Evolutionary conservation across 2,113 vertebrate species (phyloP).

Genomic region (Jaculus jaculus): DNA sequence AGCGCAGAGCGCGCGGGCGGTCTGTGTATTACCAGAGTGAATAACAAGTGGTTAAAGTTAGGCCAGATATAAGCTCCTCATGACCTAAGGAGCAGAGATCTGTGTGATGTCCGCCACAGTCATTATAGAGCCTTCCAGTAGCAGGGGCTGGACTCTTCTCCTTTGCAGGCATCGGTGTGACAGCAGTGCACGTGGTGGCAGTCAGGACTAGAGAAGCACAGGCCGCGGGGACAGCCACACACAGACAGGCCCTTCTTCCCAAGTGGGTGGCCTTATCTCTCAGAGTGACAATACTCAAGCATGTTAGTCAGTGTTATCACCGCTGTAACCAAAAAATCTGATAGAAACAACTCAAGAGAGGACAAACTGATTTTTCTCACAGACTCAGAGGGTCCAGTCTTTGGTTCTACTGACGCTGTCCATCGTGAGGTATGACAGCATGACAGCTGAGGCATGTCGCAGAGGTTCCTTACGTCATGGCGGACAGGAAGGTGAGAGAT

Average conservation of each 20-base stretch:
- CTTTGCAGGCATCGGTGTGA: neutral
- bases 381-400: too few species aligned
- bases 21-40: neutral
- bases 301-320: neutral
- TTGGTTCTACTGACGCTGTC: too few species aligned
- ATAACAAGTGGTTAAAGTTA: constrained; percentile 24
- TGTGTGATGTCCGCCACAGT: neutral
- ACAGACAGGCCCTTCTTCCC: neutral
- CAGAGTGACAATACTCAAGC: neutral
- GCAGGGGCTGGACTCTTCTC: neutral
- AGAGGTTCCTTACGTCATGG: too few species aligned
- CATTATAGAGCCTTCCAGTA: neutral
- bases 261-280: neutral
- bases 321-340: too few species aligned
- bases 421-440: too few species aligned
- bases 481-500: too few species aligned
- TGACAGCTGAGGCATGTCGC: too few species aligned
- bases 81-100: neutral
- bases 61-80: neutral
- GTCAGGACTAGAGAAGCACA: neutral
- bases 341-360: too few species aligned
- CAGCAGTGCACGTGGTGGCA: neutral
- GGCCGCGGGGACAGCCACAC: neutral
- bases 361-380: too few species aligned
- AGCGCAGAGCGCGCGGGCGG: neutral